Conservation (phyloP, 2,888 invertebrate genomes). For the Cephus rjabovi region DNA sequence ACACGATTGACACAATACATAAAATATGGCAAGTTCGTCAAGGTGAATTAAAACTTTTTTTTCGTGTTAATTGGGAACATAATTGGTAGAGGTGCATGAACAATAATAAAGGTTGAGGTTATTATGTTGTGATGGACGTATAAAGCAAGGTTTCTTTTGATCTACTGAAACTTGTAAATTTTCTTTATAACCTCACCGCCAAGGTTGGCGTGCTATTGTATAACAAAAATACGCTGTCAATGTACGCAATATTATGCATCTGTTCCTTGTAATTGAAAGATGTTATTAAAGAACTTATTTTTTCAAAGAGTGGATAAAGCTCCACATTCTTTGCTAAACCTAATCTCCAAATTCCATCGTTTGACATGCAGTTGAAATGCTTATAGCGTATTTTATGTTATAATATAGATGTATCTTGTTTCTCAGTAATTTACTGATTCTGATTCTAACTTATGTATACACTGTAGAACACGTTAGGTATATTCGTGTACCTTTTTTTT, state of each 20-base stretch:
- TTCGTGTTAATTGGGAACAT: not conserved
- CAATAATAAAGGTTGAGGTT: not conserved
- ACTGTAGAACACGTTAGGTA: too few relatives aligned
- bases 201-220: not conserved
- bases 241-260: not conserved
- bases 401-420: not conserved
- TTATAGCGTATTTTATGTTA: not conserved
- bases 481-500: slow-evolving; percentile 59
- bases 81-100: not conserved
- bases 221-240: not conserved
- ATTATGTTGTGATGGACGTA: not conserved
- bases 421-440: not conserved
- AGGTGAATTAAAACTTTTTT: slow-evolving; percentile 68
- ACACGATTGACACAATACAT: slow-evolving; percentile 32
- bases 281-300: not conserved
- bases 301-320: not conserved
- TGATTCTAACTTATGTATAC: not conserved
- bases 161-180: not conserved
- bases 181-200: not conserved
- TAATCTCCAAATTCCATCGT: not conserved
- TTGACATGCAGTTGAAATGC: not conserved
- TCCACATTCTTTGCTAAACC: not conserved
- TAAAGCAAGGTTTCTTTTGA: not conserved
- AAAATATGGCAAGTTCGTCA: slow-evolving; percentile 77
- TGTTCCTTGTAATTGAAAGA: not conserved